Evolutionary conservation across 1,140 invertebrate genomes (phyloP).

Genomic region (Trichonephila clavata): DNA sequence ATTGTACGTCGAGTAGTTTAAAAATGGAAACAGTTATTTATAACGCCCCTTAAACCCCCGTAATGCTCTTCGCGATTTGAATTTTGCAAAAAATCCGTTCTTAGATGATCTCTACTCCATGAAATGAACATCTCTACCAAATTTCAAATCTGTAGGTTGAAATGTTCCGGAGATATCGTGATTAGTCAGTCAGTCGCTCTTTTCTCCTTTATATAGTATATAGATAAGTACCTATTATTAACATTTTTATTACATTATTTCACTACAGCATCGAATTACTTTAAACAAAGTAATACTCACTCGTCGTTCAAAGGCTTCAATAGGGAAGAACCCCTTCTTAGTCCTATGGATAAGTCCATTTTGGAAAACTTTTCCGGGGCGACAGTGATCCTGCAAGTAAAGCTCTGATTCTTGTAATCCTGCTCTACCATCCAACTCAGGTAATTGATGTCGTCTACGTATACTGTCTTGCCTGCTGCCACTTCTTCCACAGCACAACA

Average conservation of each 20-base stretch:
- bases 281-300: neutral
- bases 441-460: slow-evolving; percentile 67
- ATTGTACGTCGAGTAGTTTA: no score
- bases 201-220: no score
- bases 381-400: slow-evolving; percentile 54
- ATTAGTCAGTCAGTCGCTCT: no score
- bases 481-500: slow-evolving; percentile 81
- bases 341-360: slow-evolving; percentile 52
- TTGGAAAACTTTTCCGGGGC: slow-evolving; percentile 9
- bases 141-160: no score
- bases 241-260: neutral
- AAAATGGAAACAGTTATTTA: no score
- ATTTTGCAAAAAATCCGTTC: no score
- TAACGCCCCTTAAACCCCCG: no score
- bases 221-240: no score
- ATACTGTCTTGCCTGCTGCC: neutral
- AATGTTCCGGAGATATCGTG: no score
- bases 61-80: no score
- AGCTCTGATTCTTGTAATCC: neutral
- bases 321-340: slow-evolving; percentile 54
- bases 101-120: no score
- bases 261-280: neutral
- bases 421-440: slow-evolving; percentile 26
- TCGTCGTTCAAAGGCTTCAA: slow-evolving; percentile 35
- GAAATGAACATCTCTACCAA: no score